Conservation (phyloP, 53 echinoderm and acorn worm species). For the Pentamera pediparva region DNA sequence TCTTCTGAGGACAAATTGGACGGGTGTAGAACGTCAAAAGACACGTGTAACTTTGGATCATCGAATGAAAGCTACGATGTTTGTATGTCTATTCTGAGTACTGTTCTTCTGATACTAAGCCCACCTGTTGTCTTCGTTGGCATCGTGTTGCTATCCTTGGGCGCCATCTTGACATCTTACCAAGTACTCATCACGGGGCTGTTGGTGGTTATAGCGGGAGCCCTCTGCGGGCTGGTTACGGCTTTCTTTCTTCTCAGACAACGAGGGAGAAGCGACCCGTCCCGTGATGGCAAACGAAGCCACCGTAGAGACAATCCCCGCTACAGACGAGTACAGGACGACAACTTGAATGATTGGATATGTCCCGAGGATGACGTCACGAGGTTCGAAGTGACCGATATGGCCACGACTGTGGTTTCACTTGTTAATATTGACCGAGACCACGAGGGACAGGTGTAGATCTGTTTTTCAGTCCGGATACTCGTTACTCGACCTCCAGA, state of each 20-base stretch:
- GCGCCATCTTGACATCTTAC: conserved; percentile 61
- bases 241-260: conserved; percentile 71
- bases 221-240: conserved; percentile 54
- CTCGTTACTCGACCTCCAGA: too few relatives aligned
- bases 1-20: too few relatives aligned
- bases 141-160: conserved; percentile 49
- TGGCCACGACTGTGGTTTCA: conserved; percentile 50
- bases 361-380: not conserved
- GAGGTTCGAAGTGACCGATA: conserved; percentile 18
- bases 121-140: conserved; percentile 76
- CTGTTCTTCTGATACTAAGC: conserved; percentile 70
- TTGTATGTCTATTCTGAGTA: conserved; percentile 39
- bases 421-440: conserved; percentile 33
- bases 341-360: not conserved
- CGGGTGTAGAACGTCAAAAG: too few relatives aligned
- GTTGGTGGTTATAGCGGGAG: conserved; percentile 60
- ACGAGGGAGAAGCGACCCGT: conserved; percentile 27
- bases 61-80: too few relatives aligned
- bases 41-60: too few relatives aligned
- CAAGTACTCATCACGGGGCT: conserved; percentile 59
- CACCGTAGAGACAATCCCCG: too few relatives aligned
- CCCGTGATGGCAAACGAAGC: not conserved
- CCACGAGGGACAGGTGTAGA: conserved; percentile 17
- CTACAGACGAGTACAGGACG: conserved; percentile 1
- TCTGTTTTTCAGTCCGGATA: too few relatives aligned